A percentile compares a stretch with the other conserved stretches of the same genome.
Evolutionary conservation across 2,888 invertebrate genomes (phyloP).

Genomic region (Lomographa bimaculata): DNA sequence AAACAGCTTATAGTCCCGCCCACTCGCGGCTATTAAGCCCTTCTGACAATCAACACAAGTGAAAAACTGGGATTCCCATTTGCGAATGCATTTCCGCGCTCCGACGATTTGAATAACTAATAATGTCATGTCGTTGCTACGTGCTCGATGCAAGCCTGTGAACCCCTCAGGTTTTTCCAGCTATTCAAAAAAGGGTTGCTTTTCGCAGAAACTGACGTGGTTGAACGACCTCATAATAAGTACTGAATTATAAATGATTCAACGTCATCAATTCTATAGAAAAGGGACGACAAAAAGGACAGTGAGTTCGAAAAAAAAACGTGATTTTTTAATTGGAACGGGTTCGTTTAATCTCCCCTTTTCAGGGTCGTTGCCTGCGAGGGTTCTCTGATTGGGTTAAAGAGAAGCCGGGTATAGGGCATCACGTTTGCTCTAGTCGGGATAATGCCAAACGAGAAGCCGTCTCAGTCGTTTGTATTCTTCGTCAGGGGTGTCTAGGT

Average conservation of each 20-base stretch:
- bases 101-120: constrained; percentile 18
- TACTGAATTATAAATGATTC: constrained; percentile 13
- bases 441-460: too few species aligned
- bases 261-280: too few species aligned
- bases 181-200: constrained; percentile 6
- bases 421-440: too few species aligned
- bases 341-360: constrained; percentile 1
- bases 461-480: too few species aligned
- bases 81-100: constrained; percentile 20
- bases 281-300: too few species aligned
- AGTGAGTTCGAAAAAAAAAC: too few species aligned
- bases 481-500: too few species aligned
- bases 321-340: constrained; percentile 3
- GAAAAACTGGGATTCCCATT: constrained; percentile 27
- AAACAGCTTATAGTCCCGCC: constrained; percentile 29
- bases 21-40: constrained; percentile 27
- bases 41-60: constrained; percentile 26
- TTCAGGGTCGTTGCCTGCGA: not conserved
- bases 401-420: too few species aligned
- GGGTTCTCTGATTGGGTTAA: not conserved
- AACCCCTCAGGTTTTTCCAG: constrained; percentile 13
- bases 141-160: not conserved
- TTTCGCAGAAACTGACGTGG: constrained; percentile 1
- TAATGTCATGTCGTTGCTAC: not conserved
- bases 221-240: constrained; percentile 11